Evolutionary conservation across 2,113 vertebrate genomes (phyloP), one percentile per base, ranked within the genome.

Genomic region (Synodontis membranacea): DNA sequence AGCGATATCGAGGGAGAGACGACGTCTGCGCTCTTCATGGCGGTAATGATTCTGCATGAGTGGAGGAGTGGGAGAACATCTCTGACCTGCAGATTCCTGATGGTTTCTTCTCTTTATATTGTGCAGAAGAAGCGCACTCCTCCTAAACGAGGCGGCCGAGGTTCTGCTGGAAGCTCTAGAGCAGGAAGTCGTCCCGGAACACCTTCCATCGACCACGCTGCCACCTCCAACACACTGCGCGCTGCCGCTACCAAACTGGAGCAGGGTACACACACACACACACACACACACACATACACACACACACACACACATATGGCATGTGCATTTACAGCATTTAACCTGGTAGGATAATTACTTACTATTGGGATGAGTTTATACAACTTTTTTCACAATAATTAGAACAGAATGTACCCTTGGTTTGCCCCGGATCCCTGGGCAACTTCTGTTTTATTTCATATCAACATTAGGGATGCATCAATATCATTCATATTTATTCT

Each of bases 1-100:
- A 98, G 97, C 1, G 97, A 98, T 93, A 97, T 98, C 0, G 97
- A 98, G 34, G 95, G 95, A 31, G 96, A 97, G 88, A 95, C 97
- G 0, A 94, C 96, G 12, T 97, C 97, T 0, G 97, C 97, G 21
- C 93, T 98, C 76, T 98, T 98, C 92, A 97, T 98, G 97, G 93
- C 94, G 84, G 94, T 95, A 88, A 91, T 90, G 84, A 46, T 46
- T 46, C 23, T 17, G 21, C 9, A 44, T 0, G 5, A 75, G 81
- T 85, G 68, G 80, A 82, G 91, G 86, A 62, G 72, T n/a, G 23
- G 7, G 72, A 48, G 72, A 44, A 25, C 2, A 2, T 46, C 42
- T 48, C 42, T 12, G 37, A 75, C 42, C 44, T n/a, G 42, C 72
- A 75, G 72, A 0, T 15, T 75, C 42, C 72, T 75, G 11, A 75